Base-by-base conservation (phyloP, 2,113 vertebrate genomes). In the Phalacrocorax aristotelis region DNA sequence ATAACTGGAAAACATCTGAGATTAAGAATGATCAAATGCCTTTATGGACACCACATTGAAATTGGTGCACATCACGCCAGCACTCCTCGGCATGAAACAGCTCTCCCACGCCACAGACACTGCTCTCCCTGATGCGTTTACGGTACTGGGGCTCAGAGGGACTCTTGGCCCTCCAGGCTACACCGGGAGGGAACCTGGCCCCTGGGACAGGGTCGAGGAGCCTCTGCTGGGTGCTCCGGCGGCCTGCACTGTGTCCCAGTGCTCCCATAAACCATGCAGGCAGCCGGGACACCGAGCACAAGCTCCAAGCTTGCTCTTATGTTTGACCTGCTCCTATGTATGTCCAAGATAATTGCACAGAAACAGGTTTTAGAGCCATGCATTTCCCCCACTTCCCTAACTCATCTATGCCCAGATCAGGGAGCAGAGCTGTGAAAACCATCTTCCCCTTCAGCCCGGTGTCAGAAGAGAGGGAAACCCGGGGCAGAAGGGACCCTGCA, bases 81-180 rank as follows among this genome's bases (percentile, higher is more conserved):
- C 8, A 2, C 23, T 69, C 27, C 71, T 42, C 38, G 5, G 44
- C 68, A 7, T 5, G 15, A 16, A 10, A 5, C 44, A 6, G 23
- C 55, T 51, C 54, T 46, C 21, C n/a, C 1, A 1, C 2, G 1
- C 16, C 64, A 30, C 44, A 5, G 55, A 7, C 3, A 0, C 44
- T 2, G 11, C 42, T 44, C n/a, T 32, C 42, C 55, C 20, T 16
- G 23, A 10, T 9, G 11, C 9, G 2, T 12, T 52, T 29, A 11
- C 1, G 2, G 18, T 17, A 7, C 17, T 1, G 2, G 49, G 42
- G 62, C 32, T 65, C 49, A 17, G 25, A 23, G 30, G 30, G 30
- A 44, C 46, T 6, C 70, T 20, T 30, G 57, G 38, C 7, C 29
- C 38, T 36, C 13, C 6, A 29, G 40, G 23, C 18, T 15, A 18